Conservation (phyloP, 2,888 invertebrate genomes). For the Ecdyonurus torrentis region DNA sequence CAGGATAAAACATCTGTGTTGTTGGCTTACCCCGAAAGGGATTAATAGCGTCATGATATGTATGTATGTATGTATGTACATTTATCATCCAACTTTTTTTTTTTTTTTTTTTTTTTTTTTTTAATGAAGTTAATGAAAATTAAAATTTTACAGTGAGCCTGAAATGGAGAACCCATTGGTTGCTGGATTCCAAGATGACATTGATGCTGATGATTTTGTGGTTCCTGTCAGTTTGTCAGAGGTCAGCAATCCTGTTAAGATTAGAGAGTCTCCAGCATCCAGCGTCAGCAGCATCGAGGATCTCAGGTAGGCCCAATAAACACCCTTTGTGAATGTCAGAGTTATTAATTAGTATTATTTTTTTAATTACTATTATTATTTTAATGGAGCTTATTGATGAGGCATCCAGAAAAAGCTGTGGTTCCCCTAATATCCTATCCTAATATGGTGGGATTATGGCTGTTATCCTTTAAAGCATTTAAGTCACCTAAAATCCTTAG, state of each 20-base stretch:
- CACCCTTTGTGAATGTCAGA: no score
- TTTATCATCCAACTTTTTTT: no score
- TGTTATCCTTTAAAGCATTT: no score
- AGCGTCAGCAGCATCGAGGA: neutral
- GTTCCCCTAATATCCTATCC: no score
- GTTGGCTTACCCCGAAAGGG: no score
- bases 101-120: neutral
- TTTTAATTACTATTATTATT: no score
- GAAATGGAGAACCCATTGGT: constrained; percentile 62
- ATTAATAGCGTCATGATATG: neutral
- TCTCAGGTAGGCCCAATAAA: neutral
- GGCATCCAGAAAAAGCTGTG: no score
- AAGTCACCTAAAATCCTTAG: no score
- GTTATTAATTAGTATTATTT: no score
- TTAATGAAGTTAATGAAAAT: constrained; percentile 4
- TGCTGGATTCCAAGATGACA: constrained; percentile 67
- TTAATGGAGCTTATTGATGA: no score
- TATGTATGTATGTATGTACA: neutral
- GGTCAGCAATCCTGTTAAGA: constrained; percentile 4
- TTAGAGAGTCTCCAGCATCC: neutral
- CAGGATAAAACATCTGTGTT: no score
- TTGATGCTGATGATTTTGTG: constrained; percentile 44
- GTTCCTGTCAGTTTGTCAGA: neutral
- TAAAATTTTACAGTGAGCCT: constrained; percentile 36
- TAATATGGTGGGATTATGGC: no score